Conservation (phyloP, 2,888 invertebrate species). For the Ectropis crepuscularia region DNA sequence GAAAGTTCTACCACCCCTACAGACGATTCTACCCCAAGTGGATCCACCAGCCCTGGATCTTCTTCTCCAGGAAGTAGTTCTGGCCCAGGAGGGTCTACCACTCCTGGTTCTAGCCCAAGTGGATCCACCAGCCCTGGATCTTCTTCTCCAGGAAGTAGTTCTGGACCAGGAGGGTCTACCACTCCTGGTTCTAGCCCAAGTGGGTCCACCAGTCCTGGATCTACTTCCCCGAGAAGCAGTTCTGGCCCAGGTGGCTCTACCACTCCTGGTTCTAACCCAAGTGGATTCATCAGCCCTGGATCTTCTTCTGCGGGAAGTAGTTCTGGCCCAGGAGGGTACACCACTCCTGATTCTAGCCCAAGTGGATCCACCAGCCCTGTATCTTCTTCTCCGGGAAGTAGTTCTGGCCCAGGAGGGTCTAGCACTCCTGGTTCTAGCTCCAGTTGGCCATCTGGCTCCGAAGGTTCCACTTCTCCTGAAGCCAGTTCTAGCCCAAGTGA, state of each 20-base stretch:
- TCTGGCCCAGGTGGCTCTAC: neutral
- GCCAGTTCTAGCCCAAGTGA: too few species aligned
- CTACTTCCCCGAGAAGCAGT: neutral
- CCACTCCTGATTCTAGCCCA: neutral
- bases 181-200: neutral
- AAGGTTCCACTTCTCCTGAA: too few species aligned
- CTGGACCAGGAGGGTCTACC: neutral
- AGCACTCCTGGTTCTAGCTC: too few species aligned
- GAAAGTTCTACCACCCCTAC: neutral
- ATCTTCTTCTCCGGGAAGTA: neutral
- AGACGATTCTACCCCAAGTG: too few species aligned
- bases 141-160: neutral
- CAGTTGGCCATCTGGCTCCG: neutral
- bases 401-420: neutral
- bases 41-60: neutral
- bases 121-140: neutral
- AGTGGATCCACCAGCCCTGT: neutral
- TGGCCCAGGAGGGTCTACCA: neutral
- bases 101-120: neutral
- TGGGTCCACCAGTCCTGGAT: neutral
- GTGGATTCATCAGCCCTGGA: neutral
- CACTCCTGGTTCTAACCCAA: neutral
- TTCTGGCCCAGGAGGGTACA: too few species aligned
- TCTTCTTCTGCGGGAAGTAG: too few species aligned
- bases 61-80: neutral